Evolutionary conservation across 2,888 invertebrate genomes (phyloP), one percentile per base, ranked within the genome.

Genomic region (Eudemis profundana): DNA sequence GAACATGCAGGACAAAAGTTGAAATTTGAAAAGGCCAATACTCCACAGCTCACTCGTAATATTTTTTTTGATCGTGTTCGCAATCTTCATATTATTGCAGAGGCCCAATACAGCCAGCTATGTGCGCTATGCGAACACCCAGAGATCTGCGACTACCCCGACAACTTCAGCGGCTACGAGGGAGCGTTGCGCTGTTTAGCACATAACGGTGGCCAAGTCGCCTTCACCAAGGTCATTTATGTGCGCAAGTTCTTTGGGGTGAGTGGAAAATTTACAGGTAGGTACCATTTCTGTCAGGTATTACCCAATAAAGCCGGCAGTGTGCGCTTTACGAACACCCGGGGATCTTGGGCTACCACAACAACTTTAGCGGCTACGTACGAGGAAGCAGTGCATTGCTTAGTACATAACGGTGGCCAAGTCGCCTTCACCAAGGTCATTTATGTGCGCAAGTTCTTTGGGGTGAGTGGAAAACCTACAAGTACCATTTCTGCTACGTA

Each of bases 401-500:
- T 98, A 67, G 95, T 95, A 1, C 95, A 96, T 73, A 96, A 96
- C 70, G 95, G 95, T 1, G 98, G 97, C 0, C 95, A 98, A 74
- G 95, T 98, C 2, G 98, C 97, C 10, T 97, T 96, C 90, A 96
- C 96, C 12, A 97, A 97, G 83, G 95, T 96, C 67, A 95, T 96
- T 74, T 96, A 93, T 74, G 96, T 97, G 40, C 93, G 95, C 77
- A 95, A 95, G 81, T 96, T 96, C 93, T 96, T 97, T 79, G 96
- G 96, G 62, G 95, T 95, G 86, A 88, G 93, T 81, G 7, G 23
- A 23, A 23, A 23, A 23, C 23, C 5, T 4, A 23, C 23, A 4
- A 23, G 3, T n/a, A 14, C 12, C 14, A 14, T 2, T 19, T 5
- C 14, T 17, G 10, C n/a, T n/a, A n/a, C n/a, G n/a, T n/a, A n/a